These are phyloP conservation scores for Drosophila aff. DNA, from an alignment of 1,140 invertebrate genomes.

Conservation along the genomic window DNA sequence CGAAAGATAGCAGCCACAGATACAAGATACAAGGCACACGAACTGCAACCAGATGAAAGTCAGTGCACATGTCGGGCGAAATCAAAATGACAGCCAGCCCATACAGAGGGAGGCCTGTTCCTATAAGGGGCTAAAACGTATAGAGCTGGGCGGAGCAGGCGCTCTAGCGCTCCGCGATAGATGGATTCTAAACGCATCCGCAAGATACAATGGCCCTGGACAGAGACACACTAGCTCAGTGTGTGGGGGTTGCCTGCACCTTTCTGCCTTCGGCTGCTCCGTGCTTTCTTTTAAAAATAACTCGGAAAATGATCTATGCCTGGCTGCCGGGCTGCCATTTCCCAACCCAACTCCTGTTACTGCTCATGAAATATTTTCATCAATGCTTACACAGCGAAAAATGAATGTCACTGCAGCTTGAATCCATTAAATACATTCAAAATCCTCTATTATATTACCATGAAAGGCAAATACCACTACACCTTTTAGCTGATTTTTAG, in stretches of 20 bases:
- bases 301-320: conserved; percentile 67
- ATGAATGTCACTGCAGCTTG: not conserved
- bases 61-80: conserved; percentile 70
- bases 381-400: conserved; percentile 47
- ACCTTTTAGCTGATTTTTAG: not conserved
- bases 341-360: conserved; percentile 26
- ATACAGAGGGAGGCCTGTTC: conserved; percentile 21
- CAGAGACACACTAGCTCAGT: conserved; percentile 7
- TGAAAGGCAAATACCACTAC: too few species aligned
- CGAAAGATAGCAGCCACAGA: conserved; percentile 39
- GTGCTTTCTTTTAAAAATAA: conserved; percentile 68
- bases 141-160: conserved; percentile 5
- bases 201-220: conserved; percentile 49
- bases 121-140: conserved; percentile 6
- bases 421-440: not conserved
- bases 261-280: conserved; percentile 27
- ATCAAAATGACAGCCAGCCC: conserved; percentile 71
- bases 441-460: not conserved
- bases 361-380: conserved; percentile 67
- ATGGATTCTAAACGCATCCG: conserved; percentile 50
- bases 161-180: conserved; percentile 9
- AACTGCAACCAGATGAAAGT: conserved; percentile 65
- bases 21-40: conserved; percentile 52
- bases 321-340: conserved; percentile 45
- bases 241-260: conserved; percentile 34